Conservation (phyloP, 2,113 vertebrate species). For the Gnathonemus echidnorhynchus region DNA sequence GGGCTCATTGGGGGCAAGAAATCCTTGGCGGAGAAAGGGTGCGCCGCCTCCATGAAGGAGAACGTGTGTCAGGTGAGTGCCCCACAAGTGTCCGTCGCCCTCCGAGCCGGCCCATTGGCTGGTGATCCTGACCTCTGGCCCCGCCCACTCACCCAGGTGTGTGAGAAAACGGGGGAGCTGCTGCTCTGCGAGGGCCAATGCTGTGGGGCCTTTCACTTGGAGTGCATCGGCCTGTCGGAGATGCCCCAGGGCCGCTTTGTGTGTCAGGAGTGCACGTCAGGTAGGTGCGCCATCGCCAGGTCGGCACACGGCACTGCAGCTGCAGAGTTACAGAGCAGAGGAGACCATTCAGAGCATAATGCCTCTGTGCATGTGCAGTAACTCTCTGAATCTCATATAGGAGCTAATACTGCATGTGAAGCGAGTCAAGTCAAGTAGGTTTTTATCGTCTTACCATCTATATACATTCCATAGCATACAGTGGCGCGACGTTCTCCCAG, state of each 20-base stretch:
- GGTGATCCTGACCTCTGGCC: neutral
- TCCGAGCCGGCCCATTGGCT: neutral
- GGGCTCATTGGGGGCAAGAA: constrained; percentile 63
- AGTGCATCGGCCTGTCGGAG: constrained; percentile 82
- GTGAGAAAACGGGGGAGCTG: constrained; percentile 87
- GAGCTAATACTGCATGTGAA: neutral
- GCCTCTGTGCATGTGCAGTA: neutral
- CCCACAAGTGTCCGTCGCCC: neutral
- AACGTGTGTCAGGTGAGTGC: constrained; percentile 88
- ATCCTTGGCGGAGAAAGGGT: constrained; percentile 70
- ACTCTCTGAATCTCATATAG: neutral
- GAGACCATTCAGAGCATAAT: neutral
- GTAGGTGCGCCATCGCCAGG: constrained; percentile 45
- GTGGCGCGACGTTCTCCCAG: neutral
- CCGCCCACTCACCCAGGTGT: constrained; percentile 63
- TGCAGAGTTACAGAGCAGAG: neutral
- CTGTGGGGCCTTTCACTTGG: constrained; percentile 90
- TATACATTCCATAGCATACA: neutral
- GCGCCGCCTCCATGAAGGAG: constrained; percentile 84
- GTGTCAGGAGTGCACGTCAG: constrained; percentile 86
- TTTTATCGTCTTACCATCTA: neutral
- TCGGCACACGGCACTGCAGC: neutral
- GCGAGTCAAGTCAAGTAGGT: neutral
- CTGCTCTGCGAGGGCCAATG: constrained; percentile 91
- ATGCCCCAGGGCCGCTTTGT: constrained; percentile 87